These are phyloP conservation scores for Aradophagus sp. DNA, from an alignment of 1,140 invertebrate genomes.

Conservation along the genomic window DNA sequence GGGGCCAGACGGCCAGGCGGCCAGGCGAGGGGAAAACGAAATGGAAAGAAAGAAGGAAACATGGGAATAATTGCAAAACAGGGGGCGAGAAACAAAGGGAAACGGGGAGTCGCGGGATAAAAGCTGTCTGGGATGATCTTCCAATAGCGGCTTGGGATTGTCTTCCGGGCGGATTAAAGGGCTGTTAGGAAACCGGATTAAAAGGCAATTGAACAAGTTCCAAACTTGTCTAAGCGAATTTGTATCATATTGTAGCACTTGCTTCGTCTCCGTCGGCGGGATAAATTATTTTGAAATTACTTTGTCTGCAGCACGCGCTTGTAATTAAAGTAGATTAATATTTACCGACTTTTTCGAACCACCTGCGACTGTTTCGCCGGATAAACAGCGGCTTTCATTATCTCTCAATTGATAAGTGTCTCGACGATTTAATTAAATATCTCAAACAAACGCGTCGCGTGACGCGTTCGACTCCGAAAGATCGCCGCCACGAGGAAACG, in stretches of 20 bases:
- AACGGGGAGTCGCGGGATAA: too few species aligned
- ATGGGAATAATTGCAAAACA: constrained; percentile 10
- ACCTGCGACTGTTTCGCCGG: constrained; percentile 4
- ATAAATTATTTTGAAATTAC: constrained; percentile 56
- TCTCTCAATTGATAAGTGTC: constrained; percentile 29
- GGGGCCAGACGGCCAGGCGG: too few species aligned
- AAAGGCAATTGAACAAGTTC: constrained; percentile 60
- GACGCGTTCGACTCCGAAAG: too few species aligned
- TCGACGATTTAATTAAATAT: constrained; percentile 23
- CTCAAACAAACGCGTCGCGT: constrained; percentile 12
- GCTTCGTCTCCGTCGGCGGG: constrained; percentile 33
- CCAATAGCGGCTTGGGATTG: constrained; percentile 39
- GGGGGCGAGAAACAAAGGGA: too few species aligned
- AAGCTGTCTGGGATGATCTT: too few species aligned
- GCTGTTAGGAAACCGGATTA: constrained; percentile 57
- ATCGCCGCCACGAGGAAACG: too few species aligned
- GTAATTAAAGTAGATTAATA: constrained; percentile 54
- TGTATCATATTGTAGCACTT: constrained; percentile 59
- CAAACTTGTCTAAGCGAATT: constrained; percentile 58
- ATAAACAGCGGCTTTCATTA: constrained; percentile 37
- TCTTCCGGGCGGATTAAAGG: constrained; percentile 52
- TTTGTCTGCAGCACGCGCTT: constrained; percentile 36
- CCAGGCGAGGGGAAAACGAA: constrained; percentile 1
- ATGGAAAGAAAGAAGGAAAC: constrained; percentile 1
- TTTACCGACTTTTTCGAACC: constrained; percentile 35